phyloP scores from a whole-genome alignment of 2,888 invertebrate species.

The Euplagia quadripunctaria region DNA sequence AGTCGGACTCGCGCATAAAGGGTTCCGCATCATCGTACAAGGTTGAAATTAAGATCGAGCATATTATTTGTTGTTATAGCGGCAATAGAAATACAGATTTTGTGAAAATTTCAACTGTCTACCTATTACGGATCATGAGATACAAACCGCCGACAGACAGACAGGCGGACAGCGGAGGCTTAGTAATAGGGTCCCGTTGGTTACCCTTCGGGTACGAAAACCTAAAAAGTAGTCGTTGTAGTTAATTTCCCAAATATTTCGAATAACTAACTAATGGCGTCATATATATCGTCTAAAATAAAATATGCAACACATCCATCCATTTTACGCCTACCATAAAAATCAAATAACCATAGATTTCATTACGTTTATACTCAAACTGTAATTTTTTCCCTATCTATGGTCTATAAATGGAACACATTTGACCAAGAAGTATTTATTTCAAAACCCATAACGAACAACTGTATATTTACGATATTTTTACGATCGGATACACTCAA shows the following conservation, averaged over 20 bases:
- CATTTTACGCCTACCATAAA: conserved; percentile 33
- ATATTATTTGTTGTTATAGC: too few relatives aligned
- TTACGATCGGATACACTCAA: conserved; percentile 48
- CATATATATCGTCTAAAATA: not conserved
- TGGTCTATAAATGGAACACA: conserved; percentile 35
- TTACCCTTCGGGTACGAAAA: too few relatives aligned
- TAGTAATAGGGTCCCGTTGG: too few relatives aligned
- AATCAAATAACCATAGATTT: conserved; percentile 28
- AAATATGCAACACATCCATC: conserved; percentile 1
- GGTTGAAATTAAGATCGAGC: too few relatives aligned
- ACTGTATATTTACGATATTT: conserved; percentile 59
- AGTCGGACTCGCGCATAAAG: too few relatives aligned
- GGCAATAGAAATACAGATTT: too few relatives aligned
- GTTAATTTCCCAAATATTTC: not conserved
- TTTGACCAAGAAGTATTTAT: conserved; percentile 47
- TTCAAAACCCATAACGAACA: conserved; percentile 46
- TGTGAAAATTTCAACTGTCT: too few relatives aligned
- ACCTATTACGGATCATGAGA: too few relatives aligned
- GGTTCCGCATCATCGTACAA: too few relatives aligned
- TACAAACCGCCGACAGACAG: too few relatives aligned
- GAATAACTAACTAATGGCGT: not conserved
- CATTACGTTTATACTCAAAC: conserved; percentile 33
- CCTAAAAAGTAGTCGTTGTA: not conserved
- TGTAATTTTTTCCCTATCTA: conserved; percentile 26
- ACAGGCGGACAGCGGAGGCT: too few relatives aligned